A percentile compares a stretch with the other conserved stretches of the same genome.
These are phyloP conservation scores for Ricordea florida DNA, from an alignment of 92 coral and sea anemone genomes.

Conservation along the genomic window DNA sequence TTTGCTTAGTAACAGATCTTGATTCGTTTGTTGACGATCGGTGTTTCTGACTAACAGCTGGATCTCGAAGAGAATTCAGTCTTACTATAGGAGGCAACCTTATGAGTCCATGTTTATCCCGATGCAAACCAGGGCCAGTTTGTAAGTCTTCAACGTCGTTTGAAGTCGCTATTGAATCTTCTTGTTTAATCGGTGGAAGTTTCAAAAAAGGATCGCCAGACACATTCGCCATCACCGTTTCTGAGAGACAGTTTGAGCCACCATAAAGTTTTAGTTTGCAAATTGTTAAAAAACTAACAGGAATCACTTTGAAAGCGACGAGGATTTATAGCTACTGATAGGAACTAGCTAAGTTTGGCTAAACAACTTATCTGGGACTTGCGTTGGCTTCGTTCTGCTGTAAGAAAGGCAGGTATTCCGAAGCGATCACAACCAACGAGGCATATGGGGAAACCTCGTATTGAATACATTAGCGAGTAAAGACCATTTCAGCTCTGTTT, in stretches of 20 bases:
- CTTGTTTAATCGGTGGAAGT: conserved; percentile 79
- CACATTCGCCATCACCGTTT: conserved; percentile 59
- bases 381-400: no score
- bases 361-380: no score
- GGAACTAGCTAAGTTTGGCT: no score
- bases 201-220: conserved; percentile 72
- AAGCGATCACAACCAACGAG: no score
- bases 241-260: neutral
- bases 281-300: neutral
- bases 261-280: conserved; percentile 5
- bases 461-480: conserved; percentile 24
- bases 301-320: no score
- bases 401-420: no score
- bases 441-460: no score
- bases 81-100: conserved; percentile 84
- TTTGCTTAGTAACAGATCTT: neutral
- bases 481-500: conserved; percentile 14
- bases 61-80: conserved; percentile 50
- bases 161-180: conserved; percentile 23
- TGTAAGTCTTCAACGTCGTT: conserved; percentile 19
- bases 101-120: conserved; percentile 81
- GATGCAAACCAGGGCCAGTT: conserved; percentile 34
- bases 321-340: no score
- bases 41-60: neutral
- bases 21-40: neutral